A percentile compares a stretch with the other conserved stretches of the same genome.
phyloP scores from a whole-genome alignment of 1,140 invertebrate genomes.

The Penaeus japonicus region DNA sequence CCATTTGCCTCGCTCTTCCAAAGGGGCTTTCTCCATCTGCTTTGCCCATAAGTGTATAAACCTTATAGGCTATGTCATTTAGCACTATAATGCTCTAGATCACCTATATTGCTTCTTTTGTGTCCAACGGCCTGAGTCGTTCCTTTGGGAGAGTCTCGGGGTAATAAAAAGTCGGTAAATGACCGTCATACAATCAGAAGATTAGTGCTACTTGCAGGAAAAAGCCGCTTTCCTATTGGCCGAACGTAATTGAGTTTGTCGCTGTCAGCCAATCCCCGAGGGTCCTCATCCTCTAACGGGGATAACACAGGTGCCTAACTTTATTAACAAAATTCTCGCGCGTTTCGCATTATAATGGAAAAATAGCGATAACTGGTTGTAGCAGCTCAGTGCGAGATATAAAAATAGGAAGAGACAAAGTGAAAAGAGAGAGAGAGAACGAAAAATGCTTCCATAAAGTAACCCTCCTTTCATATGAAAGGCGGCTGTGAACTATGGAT shows the following conservation, averaged over 20 bases:
- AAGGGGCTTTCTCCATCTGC: no score
- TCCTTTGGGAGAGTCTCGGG: conserved; percentile 20
- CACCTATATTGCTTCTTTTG: conserved; percentile 51
- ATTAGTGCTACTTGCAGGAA: conserved; percentile 51
- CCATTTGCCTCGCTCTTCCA: neutral
- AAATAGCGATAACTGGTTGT: no score
- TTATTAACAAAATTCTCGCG: conserved; percentile 38
- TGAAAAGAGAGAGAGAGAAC: no score
- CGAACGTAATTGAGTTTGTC: conserved; percentile 51
- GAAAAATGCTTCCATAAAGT: no score
- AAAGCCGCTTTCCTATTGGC: conserved; percentile 41
- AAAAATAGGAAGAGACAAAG: no score
- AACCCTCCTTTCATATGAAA: no score
- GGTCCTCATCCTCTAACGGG: neutral
- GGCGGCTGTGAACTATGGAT: no score
- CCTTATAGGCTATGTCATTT: conserved; percentile 11
- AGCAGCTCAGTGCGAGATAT: no score
- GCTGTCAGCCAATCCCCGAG: conserved; percentile 37
- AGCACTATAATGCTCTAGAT: conserved; percentile 19
- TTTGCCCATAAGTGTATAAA: conserved; percentile 22
- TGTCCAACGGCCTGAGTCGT: neutral
- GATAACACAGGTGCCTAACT: conserved; percentile 23
- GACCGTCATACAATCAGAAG: conserved; percentile 52
- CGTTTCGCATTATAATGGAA: neutral
- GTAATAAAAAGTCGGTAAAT: conserved; percentile 52